phyloP scores from a whole-genome alignment of 2,888 invertebrate genomes.

The Hirtodrosophila alboralis region DNA sequence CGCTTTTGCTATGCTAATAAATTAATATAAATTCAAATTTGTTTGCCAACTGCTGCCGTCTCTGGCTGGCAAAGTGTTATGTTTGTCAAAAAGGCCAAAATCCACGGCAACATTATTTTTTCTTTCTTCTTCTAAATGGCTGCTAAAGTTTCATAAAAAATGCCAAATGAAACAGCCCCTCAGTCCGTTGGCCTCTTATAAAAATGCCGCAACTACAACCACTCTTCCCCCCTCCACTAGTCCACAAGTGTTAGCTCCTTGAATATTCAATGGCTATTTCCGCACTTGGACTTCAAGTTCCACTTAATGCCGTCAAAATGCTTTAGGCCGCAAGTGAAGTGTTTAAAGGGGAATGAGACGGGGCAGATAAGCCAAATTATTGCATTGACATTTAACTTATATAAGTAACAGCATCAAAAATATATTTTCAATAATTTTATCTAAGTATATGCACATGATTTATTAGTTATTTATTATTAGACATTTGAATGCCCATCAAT shows the following conservation, averaged over 20 bases:
- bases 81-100: constrained; percentile 56
- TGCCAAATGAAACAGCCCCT: constrained; percentile 59
- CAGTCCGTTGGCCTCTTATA: not conserved
- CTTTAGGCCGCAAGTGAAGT: constrained; percentile 27
- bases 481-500: too few relatives aligned
- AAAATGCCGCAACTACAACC: constrained; percentile 42
- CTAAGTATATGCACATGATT: too few relatives aligned
- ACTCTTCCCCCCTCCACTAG: constrained; percentile 22
- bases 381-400: not conserved
- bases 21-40: constrained; percentile 84
- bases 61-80: constrained; percentile 71
- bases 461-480: too few relatives aligned
- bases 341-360: constrained; percentile 18
- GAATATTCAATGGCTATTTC: constrained; percentile 76
- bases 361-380: not conserved
- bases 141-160: constrained; percentile 68
- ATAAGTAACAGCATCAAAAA: not conserved
- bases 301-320: constrained; percentile 56
- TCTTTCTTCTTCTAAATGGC: constrained; percentile 69
- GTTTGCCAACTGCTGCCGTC: constrained; percentile 77
- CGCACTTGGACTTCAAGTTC: constrained; percentile 57
- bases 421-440: too few relatives aligned
- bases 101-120: constrained; percentile 52
- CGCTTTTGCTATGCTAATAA: constrained; percentile 82
- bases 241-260: constrained; percentile 58